These are phyloP conservation scores for Madoqua kirkii DNA, from an alignment of 2,113 vertebrate species.

Conservation along the genomic window DNA sequence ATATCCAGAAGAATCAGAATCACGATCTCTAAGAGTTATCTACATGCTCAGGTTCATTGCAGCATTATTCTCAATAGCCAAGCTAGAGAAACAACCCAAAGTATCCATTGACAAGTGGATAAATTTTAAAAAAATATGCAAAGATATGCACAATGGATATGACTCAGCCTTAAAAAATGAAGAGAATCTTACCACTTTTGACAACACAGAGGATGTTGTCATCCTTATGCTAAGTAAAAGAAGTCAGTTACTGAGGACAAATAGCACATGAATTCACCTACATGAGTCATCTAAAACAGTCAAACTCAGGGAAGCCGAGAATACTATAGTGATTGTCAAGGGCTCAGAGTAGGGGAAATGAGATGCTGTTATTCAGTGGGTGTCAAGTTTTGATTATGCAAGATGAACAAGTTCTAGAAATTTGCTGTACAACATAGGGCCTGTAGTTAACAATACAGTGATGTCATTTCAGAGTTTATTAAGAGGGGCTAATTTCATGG, in stretches of 20 bases:
- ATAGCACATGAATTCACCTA: not conserved
- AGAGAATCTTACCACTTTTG: not conserved
- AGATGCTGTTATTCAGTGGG: not conserved
- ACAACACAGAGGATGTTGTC: not conserved
- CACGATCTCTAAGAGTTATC: not conserved
- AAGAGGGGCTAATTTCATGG: not conserved
- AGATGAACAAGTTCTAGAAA: not conserved
- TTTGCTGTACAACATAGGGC: not conserved
- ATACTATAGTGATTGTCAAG: not conserved
- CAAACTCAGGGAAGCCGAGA: not conserved
- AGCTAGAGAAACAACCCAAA: not conserved
- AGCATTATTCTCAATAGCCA: not conserved
- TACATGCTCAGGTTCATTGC: not conserved
- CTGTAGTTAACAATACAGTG: not conserved
- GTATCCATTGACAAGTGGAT: not conserved
- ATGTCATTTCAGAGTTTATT: not conserved
- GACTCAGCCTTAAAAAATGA: not conserved
- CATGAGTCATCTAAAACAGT: not conserved
- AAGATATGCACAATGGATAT: not conserved
- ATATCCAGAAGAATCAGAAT: not conserved
- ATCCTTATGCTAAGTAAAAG: not conserved
- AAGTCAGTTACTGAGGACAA: not conserved
- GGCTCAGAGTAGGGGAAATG: not conserved
- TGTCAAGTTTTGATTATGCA: not conserved
- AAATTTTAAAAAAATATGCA: not conserved